phyloP scores from a whole-genome alignment of 2,888 invertebrate species.

The Drosophila paracracens region DNA sequence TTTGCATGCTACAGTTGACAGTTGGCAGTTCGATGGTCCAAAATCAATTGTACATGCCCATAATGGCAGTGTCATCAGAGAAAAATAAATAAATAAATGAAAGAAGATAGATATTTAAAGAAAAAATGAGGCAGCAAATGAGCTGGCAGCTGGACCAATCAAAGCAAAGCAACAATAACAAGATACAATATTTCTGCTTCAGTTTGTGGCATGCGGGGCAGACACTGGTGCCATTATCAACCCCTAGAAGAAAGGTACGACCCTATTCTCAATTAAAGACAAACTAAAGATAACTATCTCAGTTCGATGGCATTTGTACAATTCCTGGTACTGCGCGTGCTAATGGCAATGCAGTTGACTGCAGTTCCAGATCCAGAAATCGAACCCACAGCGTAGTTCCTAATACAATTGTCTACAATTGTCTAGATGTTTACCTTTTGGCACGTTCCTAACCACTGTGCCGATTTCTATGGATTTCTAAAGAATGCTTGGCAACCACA shows the following conservation, averaged over 20 bases:
- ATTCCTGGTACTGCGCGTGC: conserved; percentile 71
- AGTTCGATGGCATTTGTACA: background rate
- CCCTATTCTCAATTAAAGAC: conserved; percentile 62
- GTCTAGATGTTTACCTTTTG: conserved; percentile 37
- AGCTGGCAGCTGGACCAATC: conserved; percentile 56
- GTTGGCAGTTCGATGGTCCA: conserved; percentile 40
- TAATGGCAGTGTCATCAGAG: conserved; percentile 61
- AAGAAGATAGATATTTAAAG: conserved; percentile 3
- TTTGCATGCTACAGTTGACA: conserved; percentile 46
- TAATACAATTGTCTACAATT: conserved; percentile 35
- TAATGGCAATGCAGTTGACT: conserved; percentile 47
- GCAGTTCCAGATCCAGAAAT: conserved; percentile 20
- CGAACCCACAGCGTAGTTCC: conserved; percentile 13
- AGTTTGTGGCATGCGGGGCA: conserved; percentile 49
- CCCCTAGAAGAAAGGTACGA: conserved; percentile 14
- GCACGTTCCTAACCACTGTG: conserved; percentile 58
- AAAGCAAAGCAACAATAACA: background rate
- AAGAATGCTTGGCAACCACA: conserved; percentile 51
- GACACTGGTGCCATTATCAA: conserved; percentile 30
- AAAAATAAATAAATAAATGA: conserved; percentile 4
- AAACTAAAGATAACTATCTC: conserved; percentile 53
- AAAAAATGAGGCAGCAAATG: conserved; percentile 61
- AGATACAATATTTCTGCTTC: background rate
- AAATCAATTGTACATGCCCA: conserved; percentile 75
- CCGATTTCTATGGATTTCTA: conserved; percentile 30